Conservation (phyloP, 2,888 invertebrate species). For the Morpho deidamia region DNA sequence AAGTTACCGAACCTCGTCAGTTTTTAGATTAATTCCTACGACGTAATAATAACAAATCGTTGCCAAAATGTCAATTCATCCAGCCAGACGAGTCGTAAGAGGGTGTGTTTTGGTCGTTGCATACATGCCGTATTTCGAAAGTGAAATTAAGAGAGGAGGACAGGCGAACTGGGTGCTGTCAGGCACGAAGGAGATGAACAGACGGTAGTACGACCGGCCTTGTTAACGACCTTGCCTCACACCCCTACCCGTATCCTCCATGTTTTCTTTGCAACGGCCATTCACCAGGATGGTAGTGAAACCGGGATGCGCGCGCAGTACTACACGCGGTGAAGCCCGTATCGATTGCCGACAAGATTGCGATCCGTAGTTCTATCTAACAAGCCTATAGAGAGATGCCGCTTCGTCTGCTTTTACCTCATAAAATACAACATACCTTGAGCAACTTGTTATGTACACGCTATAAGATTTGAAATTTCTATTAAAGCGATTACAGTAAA, state of each 20-base stretch:
- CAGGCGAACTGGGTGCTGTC: conserved; percentile 16
- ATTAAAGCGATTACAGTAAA: too few relatives aligned
- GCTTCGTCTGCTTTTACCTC: conserved; percentile 30
- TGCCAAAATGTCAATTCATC: conserved; percentile 24
- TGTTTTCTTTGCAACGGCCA: conserved; percentile 57
- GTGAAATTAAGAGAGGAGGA: conserved; percentile 49
- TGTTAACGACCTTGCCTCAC: conserved; percentile 62
- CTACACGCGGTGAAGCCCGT: conserved; percentile 47
- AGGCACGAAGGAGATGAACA: conserved; percentile 45
- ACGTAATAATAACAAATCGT: conserved; percentile 13
- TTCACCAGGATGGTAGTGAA: conserved; percentile 59
- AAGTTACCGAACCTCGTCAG: not conserved
- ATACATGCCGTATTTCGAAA: conserved; percentile 50
- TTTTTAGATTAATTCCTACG: conserved; percentile 6
- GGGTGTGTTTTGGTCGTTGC: conserved; percentile 52
- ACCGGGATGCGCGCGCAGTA: conserved; percentile 66
- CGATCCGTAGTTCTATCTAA: conserved; percentile 42
- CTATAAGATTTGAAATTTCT: not conserved
- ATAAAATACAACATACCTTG: conserved; percentile 20
- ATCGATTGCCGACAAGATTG: conserved; percentile 59
- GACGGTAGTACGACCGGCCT: conserved; percentile 63
- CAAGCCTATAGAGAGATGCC: conserved; percentile 33
- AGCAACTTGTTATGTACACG: not conserved
- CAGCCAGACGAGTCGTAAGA: conserved; percentile 40
- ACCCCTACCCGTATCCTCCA: conserved; percentile 43